Conservation (phyloP, 2,113 vertebrate genomes). For the Rhagologus leucostigma region DNA sequence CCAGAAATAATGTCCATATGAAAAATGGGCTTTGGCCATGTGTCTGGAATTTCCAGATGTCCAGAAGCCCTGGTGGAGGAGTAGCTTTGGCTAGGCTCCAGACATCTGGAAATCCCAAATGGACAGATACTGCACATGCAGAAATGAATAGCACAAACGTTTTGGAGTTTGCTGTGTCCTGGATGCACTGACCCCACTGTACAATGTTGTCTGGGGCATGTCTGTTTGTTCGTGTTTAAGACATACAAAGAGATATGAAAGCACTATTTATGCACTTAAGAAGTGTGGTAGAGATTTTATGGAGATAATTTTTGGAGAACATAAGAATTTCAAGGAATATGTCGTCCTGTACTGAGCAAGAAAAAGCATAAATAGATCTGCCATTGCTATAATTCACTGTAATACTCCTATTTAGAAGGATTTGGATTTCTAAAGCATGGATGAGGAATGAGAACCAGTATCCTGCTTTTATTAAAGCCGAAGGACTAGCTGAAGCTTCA, state of each 20-base stretch:
- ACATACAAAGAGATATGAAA: background rate
- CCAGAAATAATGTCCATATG: background rate
- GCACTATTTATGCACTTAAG: background rate
- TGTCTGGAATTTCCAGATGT: background rate
- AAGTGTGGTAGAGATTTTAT: background rate
- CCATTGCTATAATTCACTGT: background rate
- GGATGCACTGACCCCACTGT: background rate
- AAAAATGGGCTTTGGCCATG: background rate
- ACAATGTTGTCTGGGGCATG: background rate
- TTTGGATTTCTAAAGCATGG: background rate
- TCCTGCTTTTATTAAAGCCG: background rate
- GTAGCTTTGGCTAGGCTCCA: background rate
- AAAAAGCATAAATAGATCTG: background rate
- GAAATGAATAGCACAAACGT: background rate
- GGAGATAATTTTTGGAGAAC: background rate
- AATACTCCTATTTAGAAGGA: background rate
- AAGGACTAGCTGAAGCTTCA: background rate
- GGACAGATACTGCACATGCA: background rate
- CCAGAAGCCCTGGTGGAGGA: background rate
- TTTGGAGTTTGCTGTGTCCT: background rate
- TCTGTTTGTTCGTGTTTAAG: background rate
- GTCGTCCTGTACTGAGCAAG: background rate
- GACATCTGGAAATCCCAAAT: background rate
- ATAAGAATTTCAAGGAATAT: background rate
- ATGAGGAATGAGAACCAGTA: background rate